Evolutionary conservation across 2,888 invertebrate species (phyloP), one percentile per base, ranked within the genome.

Genomic region (Agonopterix subpropinquella): DNA sequence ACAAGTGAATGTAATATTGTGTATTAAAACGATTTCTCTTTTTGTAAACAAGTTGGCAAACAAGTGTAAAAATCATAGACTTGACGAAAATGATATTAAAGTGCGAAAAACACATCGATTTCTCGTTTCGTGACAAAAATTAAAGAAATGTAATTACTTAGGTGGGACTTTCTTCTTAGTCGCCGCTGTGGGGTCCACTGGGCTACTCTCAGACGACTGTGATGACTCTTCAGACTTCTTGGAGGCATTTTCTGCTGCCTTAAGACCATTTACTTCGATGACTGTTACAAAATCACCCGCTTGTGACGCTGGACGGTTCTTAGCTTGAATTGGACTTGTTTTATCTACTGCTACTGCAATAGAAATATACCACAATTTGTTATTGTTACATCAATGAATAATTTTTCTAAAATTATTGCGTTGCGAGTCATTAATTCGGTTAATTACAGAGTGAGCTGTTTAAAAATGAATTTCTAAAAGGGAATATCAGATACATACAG

Each of bases 211-310:
- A 8, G 87, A 78, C 7, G 87, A 80, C 53, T 77, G 78, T n/a
- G 79, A 71, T 10, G 80, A 78, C 15, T 85, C 84, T 46, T 87
- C 84, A 43, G 70, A 62, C 59, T 81, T 84, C 62, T 85, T 86
- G 18, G 74, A 71, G 53, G 81, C 81, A 69, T 75, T 78, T 65
- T 88, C 86, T 51, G 88, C 89, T 61, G 89, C 84, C 71, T 92
- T 92, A 66, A 92, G 86, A 75, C 95, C 96, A 80, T 95, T 96
- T 41, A 96, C 95, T 91, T 95, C 95, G 65, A 96, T 96, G 58
- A 96, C 96, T 53, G 96, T 96, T 59, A 96, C 92, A 84, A 96
- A 96, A 80, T 95, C 89, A 73, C 80, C 89, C 57, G 79, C 73
- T 82, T 89, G 88, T 70, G 89, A 89, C 53, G 79, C 73, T 74